These are phyloP conservation scores for Nematolebias whitei DNA, from an alignment of 2,113 vertebrate species.

Conservation along the genomic window DNA sequence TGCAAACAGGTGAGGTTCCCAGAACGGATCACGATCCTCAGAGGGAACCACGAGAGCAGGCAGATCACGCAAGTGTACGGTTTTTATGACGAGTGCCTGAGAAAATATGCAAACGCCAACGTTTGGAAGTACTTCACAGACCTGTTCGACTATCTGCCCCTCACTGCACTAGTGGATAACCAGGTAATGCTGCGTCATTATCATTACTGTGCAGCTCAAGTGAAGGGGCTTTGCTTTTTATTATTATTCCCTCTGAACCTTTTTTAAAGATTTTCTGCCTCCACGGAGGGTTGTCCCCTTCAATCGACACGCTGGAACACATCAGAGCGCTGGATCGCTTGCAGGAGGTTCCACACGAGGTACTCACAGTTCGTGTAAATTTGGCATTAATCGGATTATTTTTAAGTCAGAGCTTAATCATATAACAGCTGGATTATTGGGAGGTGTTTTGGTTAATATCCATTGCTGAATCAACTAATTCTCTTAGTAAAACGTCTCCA, in stretches of 20 bases:
- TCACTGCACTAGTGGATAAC: constrained; percentile 96
- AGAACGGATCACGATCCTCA: constrained; percentile 95
- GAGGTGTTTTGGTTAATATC: too few species aligned
- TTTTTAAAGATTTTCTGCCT: constrained; percentile 92
- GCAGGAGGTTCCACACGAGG: constrained; percentile 98
- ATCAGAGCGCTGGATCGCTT: constrained; percentile 97
- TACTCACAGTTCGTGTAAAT: constrained; percentile 55
- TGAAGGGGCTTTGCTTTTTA: neutral
- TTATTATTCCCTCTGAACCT: neutral
- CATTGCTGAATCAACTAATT: too few species aligned
- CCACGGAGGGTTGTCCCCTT: constrained; percentile 95
- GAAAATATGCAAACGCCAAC: constrained; percentile 97
- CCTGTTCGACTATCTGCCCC: constrained; percentile 86
- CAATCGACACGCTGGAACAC: constrained; percentile 98
- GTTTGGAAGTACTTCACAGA: constrained; percentile 98
- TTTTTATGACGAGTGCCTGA: constrained; percentile 88
- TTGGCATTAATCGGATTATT: neutral
- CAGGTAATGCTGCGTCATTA: constrained; percentile 82
- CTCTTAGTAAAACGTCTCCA: neutral
- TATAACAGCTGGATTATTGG: too few species aligned
- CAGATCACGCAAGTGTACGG: constrained; percentile 83
- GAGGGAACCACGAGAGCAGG: constrained; percentile 95
- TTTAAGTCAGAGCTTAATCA: too few species aligned
- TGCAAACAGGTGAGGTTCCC: constrained; percentile 89
- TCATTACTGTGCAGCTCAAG: neutral